Evolutionary conservation across 2,888 invertebrate species (phyloP), one percentile per base, ranked within the genome.

Genomic region (Coleophora flavipennella): DNA sequence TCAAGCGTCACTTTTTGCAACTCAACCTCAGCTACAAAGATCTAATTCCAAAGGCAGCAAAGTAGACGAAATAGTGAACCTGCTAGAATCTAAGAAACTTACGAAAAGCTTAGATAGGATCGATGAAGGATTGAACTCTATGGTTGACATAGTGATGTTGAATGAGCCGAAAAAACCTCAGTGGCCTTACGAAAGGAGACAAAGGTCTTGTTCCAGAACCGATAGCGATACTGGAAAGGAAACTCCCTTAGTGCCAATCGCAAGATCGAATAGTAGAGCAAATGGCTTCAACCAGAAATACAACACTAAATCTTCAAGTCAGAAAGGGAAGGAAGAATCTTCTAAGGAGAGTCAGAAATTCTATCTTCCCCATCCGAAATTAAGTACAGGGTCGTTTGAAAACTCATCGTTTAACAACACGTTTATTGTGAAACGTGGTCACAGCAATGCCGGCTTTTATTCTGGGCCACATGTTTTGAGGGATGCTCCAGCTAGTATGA

Each of bases 101-200:
- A 90, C 92, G 0, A 94, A 93, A 70, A 94, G 93, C 49, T 70
- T 94, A 35, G 93, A 94, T 50, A 86, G 93, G 41, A 90, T 94
- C 32, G 92, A 93, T 59, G 89, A 88, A 62, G 89, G 92, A 12
- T 65, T 93, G 14, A 88, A 91, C 55, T 87, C 91, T 0, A 89
- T 92, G 86, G 89, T 91, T 1, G 89, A 91, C 55, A 90, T 92
- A 29, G 89, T 92, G 0, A 84, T 91, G 46, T 86, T 89, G n/a
- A 74, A 85, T 4, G 86, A 88, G 41, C 85, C 87, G 3, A 80
- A 72, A 33, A 80, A 77, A 43, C 62, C 71, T 0, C 51, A 63
- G 2, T 79, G 78, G 75, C 69, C 81, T 26, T 84, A 81, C 40
- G 81, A 80, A 41, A 70, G 69, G 51, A 57, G 81, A 39, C 81